These are phyloP conservation scores for Agrenia bidenticulata DNA, from an alignment of 2,888 invertebrate genomes.

Conservation along the genomic window DNA sequence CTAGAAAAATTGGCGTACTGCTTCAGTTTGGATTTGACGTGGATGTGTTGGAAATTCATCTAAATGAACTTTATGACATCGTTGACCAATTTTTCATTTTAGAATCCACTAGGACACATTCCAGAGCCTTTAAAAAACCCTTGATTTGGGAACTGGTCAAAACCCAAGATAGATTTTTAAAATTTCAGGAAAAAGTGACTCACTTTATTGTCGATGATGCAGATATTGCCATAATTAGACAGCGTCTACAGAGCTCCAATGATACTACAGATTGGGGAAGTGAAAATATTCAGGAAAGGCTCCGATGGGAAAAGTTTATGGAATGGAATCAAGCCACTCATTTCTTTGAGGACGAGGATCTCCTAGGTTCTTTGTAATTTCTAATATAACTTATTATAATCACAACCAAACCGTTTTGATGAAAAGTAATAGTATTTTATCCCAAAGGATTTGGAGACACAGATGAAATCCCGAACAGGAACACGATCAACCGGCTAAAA, in stretches of 20 bases:
- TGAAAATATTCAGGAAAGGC: constrained; percentile 24
- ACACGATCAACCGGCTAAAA: constrained; percentile 18
- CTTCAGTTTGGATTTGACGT: constrained; percentile 38
- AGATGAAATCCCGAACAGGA: constrained; percentile 24
- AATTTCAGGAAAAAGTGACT: constrained; percentile 22
- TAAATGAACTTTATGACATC: constrained; percentile 33
- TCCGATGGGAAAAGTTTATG: constrained; percentile 27
- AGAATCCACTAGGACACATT: constrained; percentile 24
- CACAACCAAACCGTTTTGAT: too few relatives aligned
- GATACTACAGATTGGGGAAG: background rate
- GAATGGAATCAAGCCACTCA: constrained; percentile 26
- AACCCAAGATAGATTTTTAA: constrained; percentile 18
- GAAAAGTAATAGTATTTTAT: background rate
- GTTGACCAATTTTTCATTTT: constrained; percentile 36
- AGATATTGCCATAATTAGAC: background rate
- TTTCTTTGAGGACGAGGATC: constrained; percentile 23
- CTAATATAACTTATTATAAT: background rate
- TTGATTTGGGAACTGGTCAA: constrained; percentile 37
- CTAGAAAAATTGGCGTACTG: constrained; percentile 25
- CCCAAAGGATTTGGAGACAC: constrained; percentile 22
- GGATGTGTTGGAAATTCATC: constrained; percentile 33
- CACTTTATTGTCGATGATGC: constrained; percentile 31
- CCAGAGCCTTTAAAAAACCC: constrained; percentile 24
- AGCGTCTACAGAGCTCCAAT: background rate
- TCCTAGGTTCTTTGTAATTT: constrained; percentile 16